Evolutionary conservation across 2,797 vertebrate genomes (phyloP).

Genomic region (Artibeus jamaicensis): DNA sequence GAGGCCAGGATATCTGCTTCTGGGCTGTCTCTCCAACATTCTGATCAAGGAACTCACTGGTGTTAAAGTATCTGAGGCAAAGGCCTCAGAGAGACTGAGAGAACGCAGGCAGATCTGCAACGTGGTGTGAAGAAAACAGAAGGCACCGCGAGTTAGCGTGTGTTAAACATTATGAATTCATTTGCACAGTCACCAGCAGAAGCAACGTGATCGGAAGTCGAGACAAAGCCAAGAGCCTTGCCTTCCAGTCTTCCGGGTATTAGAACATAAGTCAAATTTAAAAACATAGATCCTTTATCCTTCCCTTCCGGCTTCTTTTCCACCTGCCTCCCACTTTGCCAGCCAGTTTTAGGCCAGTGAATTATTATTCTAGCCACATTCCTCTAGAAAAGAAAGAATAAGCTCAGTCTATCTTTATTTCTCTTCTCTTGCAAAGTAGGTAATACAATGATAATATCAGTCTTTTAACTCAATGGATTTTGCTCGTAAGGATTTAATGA

Average conservation of each 20-base stretch:
- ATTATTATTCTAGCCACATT: constrained; percentile 54
- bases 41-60: not conserved
- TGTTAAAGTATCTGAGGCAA: not conserved
- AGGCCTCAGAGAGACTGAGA: not conserved
- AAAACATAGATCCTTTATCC: not conserved
- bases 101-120: not conserved
- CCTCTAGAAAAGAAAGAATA: constrained; percentile 22
- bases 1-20: not conserved
- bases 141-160: not conserved
- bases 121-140: constrained; percentile 38
- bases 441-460: not conserved
- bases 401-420: constrained; percentile 42
- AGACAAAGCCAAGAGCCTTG: constrained; percentile 15
- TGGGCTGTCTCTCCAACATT: not conserved
- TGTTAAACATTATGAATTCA: not conserved
- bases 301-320: constrained; percentile 11
- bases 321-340: not conserved
- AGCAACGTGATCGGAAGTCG: not conserved
- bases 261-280: not conserved
- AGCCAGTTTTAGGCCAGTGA: constrained; percentile 16
- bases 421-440: constrained; percentile 22
- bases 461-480: constrained; percentile 37
- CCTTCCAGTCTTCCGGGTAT: not conserved
- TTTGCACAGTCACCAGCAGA: not conserved
- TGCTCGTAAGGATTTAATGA: constrained; percentile 35